Evolutionary conservation across 1,140 invertebrate genomes (phyloP), one percentile per base, ranked within the genome.

Genomic region (Oscheius sp.): DNA sequence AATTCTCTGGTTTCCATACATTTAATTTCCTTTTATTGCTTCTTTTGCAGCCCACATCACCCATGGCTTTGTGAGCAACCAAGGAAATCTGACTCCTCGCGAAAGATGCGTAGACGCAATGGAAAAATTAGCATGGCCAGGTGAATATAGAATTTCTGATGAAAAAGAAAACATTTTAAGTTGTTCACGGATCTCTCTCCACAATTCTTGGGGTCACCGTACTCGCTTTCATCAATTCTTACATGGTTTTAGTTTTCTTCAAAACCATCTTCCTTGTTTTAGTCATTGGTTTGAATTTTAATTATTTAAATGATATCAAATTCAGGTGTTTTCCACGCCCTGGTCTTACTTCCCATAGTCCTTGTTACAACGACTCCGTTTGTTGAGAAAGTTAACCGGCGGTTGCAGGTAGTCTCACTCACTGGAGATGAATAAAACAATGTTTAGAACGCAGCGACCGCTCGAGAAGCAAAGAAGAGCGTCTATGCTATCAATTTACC

Each of bases 191-290:
- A 18, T 93, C 93, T 0, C 87, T 92, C 0, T 96, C 93, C 4
- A 97, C 95, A 0, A 92, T 97, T 31, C 85, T 97, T 0, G 94
- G 94, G 59, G 91, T 97, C 4, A 86, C 92, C 0, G 92, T 93
- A 0, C 85, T 98, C 0, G 87, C 93, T 1, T 87, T 95, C 36
- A 94, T 94, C 0, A 91, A 93, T 64, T 96, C 94, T 95, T 97
- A 81, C 76, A 80, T 81, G 80, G 79, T 85, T 20, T 73, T 85
- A 0, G 79, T 85, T 20, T 87, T 87, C 80, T 87, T 87, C 74
- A 87, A 86, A 79, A 86, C 87, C 1, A 86, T 87, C 74, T 79
- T 85, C 62, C 78, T 87, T 13, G 84, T 87, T 2, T 76, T 86
- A 28, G 49, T 78, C 20, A 82, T 87, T 46, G 86, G 86, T 65